phyloP scores from a whole-genome alignment of 2,113 vertebrate species.

The Polypterus senegalus region DNA sequence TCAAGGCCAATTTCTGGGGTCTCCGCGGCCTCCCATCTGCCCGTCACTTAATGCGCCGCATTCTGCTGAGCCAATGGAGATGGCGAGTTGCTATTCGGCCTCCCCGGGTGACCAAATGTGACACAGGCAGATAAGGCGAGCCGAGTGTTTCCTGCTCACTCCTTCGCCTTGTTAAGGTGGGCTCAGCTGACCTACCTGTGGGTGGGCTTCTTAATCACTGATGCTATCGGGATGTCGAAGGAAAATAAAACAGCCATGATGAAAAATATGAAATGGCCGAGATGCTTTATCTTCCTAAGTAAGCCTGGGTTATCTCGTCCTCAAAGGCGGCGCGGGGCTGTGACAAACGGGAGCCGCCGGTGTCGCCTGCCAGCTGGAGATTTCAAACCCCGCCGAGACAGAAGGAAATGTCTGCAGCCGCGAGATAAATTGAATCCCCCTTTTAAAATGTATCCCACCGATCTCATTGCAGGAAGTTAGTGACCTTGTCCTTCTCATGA shows the following conservation, averaged over 20 bases:
- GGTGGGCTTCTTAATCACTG: constrained; percentile 37
- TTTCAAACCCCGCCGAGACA: constrained; percentile 34
- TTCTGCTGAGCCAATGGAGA: no score
- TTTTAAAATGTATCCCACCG: constrained; percentile 38
- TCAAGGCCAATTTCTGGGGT: no score
- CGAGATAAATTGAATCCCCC: constrained; percentile 50
- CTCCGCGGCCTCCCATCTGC: no score
- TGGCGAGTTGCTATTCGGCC: no score
- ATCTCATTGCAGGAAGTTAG: constrained; percentile 36
- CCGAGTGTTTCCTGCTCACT: constrained; percentile 20
- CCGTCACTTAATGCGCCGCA: no score
- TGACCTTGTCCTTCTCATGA: constrained; percentile 50
- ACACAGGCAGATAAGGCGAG: constrained; percentile 26
- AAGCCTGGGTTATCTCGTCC: constrained; percentile 41
- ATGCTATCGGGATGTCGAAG: constrained; percentile 33
- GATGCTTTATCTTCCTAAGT: constrained; percentile 20
- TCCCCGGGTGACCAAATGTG: constrained; percentile 8
- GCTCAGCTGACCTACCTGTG: constrained; percentile 33
- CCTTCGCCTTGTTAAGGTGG: constrained; percentile 16
- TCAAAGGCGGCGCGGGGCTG: constrained; percentile 30
- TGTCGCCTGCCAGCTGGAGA: constrained; percentile 35
- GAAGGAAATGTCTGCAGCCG: constrained; percentile 28
- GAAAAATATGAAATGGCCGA: constrained; percentile 9
- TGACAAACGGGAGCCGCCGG: constrained; percentile 30
- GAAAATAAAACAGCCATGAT: constrained; percentile 7